These are phyloP conservation scores for Drosophila colorata DNA, from an alignment of 2,888 invertebrate genomes.

Conservation along the genomic window DNA sequence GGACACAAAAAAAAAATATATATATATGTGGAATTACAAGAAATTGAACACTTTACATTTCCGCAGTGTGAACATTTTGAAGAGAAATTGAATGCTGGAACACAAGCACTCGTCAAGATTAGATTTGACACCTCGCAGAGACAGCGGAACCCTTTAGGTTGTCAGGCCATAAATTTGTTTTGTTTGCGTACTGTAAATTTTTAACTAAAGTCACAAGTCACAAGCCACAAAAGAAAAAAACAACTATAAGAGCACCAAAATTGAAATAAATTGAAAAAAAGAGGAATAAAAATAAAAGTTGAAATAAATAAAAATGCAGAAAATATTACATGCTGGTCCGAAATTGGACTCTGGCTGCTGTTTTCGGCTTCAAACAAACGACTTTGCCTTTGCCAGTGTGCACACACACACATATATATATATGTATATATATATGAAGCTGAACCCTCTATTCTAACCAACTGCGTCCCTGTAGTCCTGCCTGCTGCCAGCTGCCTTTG, in stretches of 20 bases:
- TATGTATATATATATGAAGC: slow-evolving; percentile 44
- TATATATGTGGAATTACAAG: too few relatives aligned
- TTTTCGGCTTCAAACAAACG: slow-evolving; percentile 20
- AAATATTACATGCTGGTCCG: slow-evolving; percentile 60
- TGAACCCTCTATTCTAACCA: slow-evolving; percentile 50
- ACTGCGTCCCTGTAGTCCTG: slow-evolving; percentile 10
- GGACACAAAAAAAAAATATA: too few relatives aligned
- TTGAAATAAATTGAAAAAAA: slow-evolving; percentile 76
- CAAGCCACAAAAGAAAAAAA: slow-evolving; percentile 30
- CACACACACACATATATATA: slow-evolving; percentile 6
- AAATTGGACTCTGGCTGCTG: slow-evolving; percentile 28
- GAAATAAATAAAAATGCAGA: slow-evolving; percentile 44
- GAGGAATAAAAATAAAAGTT: slow-evolving; percentile 35
- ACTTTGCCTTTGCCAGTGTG: slow-evolving; percentile 23
- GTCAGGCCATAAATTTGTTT: slow-evolving; percentile 75
- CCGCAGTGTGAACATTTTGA: neutral
- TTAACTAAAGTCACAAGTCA: slow-evolving; percentile 57
- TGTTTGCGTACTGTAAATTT: slow-evolving; percentile 67
- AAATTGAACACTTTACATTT: too few relatives aligned
- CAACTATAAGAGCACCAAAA: slow-evolving; percentile 67
- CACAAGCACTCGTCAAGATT: slow-evolving; percentile 15
- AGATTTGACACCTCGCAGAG: slow-evolving; percentile 59
- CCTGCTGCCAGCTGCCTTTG: slow-evolving; percentile 7
- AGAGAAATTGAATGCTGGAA: slow-evolving; percentile 28
- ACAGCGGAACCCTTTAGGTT: slow-evolving; percentile 61